Evolutionary conservation across 2,888 invertebrate species (phyloP).

Genomic region (Melanotus villosus): DNA sequence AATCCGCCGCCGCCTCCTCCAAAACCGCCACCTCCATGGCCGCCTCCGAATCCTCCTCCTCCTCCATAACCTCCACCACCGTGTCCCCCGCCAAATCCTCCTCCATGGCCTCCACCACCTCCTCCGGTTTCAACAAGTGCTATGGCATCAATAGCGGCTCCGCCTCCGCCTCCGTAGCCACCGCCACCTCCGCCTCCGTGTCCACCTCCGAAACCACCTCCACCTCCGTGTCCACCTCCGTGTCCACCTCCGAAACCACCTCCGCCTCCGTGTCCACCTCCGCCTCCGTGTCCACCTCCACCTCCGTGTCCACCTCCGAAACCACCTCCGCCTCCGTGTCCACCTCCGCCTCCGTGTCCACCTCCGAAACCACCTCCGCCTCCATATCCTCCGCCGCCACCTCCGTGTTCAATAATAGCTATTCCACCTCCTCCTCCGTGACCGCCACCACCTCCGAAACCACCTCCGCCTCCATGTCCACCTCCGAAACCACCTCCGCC

Average conservation of each 20-base stretch:
- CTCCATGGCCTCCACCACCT: slow-evolving; percentile 41
- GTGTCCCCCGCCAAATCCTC: slow-evolving; percentile 60
- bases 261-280: slow-evolving; percentile 46
- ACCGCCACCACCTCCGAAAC: slow-evolving; percentile 53
- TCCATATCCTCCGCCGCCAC: slow-evolving; percentile 57
- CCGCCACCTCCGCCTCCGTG: no score
- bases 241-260: slow-evolving; percentile 53
- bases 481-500: slow-evolving; percentile 32
- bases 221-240: slow-evolving; percentile 57
- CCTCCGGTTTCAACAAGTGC: slow-evolving; percentile 45
- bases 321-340: no score
- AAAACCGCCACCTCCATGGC: slow-evolving; percentile 35
- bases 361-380: slow-evolving; percentile 42
- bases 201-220: slow-evolving; percentile 50
- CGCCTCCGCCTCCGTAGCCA: no score
- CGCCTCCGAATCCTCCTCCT: slow-evolving; percentile 44
- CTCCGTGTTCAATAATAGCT: slow-evolving; percentile 36
- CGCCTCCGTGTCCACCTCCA: slow-evolving; percentile 58
- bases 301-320: slow-evolving; percentile 48
- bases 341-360: no score
- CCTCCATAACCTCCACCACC: slow-evolving; percentile 61
- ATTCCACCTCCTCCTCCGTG: slow-evolving; percentile 35
- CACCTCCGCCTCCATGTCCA: slow-evolving; percentile 58
- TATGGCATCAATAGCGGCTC: no score
- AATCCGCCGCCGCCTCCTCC: no score